Base-by-base conservation (phyloP, 2,888 invertebrate species). In the Agapostemon virescens region DNA sequence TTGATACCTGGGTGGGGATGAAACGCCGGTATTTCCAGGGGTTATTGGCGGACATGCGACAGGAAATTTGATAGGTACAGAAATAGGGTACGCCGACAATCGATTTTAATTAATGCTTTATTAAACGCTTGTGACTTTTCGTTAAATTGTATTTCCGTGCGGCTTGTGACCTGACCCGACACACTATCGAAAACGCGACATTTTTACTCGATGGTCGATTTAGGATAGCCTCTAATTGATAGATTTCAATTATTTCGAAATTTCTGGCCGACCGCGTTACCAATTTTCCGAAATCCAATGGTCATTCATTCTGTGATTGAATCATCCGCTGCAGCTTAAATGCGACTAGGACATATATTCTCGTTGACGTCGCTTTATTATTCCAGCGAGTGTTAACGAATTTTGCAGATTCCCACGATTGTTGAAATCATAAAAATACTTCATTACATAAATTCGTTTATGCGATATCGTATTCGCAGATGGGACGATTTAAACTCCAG, bases 21-120 rank as follows among this genome's bases (percentile, higher is more conserved):
- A 67, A 74, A 72, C 26, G 30, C 20, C 61, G 55, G 26, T 26
- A 68, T 71, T 70, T 63, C 58, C 38, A 1, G 33, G n/a, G 64
- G 67, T 78, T 71, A 66, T 76, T 45, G 61, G 20, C 26, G 15
- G 69, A 61, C 45, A 71, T 9, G 15, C 13, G 6, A 0, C n/a
- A 26, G 7, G 30, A 30, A 58, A n/a, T 40, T 40, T 40, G 6
- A 55, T 30, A 17, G 55, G 0, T 17, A 13, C 13, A 30, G 30
- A 69, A 69, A n/a, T 26, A 38, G 40, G 38, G 26, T 15, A n/a
- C 30, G 7, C 0, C 38, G 17, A 13, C 40, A 40, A 58, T 69
- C 49, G n/a, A 20, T 45, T n/a, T n/a, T 13, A 20, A 67, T 67
- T 30, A 30, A 67, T 30, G 42, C 30, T 42, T 67, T 30, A 45